Conservation (phyloP, 2,888 invertebrate genomes). For the Andrena dorsata region DNA sequence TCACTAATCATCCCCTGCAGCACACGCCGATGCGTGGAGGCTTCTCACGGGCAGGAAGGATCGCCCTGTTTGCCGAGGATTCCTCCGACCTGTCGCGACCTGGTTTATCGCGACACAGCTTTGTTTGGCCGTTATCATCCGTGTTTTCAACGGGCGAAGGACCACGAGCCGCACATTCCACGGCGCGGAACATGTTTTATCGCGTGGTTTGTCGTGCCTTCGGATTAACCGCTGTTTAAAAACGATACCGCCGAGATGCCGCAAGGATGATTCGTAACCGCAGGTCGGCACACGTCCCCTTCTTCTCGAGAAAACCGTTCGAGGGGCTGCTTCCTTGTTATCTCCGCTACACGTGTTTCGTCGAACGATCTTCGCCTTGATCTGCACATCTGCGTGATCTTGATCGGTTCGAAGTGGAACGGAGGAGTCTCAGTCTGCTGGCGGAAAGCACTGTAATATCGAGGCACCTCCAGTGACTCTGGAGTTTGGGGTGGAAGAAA, state of each 20-base stretch:
- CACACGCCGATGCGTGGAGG: constrained; percentile 12
- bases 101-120: constrained; percentile 73
- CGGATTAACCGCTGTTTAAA: constrained; percentile 79
- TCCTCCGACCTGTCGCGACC: constrained; percentile 73
- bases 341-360: constrained; percentile 48
- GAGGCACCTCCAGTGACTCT: no score
- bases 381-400: background rate
- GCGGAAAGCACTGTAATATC: no score
- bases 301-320: constrained; percentile 24
- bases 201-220: constrained; percentile 76
- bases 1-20: constrained; percentile 12
- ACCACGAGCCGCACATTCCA: constrained; percentile 55
- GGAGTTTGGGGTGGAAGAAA: no score
- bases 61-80: constrained; percentile 57
- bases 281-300: constrained; percentile 60
- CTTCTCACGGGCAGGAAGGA: constrained; percentile 22
- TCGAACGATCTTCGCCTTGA: background rate
- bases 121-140: constrained; percentile 73
- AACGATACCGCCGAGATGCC: constrained; percentile 67
- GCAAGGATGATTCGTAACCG: constrained; percentile 63
- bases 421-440: background rate
- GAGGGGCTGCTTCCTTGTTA: constrained; percentile 53
- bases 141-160: constrained; percentile 40
- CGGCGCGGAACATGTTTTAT: constrained; percentile 56
- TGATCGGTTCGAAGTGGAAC: background rate